These are phyloP conservation scores for Dynastes maya DNA, from an alignment of 2,888 invertebrate genomes.

Conservation along the genomic window DNA sequence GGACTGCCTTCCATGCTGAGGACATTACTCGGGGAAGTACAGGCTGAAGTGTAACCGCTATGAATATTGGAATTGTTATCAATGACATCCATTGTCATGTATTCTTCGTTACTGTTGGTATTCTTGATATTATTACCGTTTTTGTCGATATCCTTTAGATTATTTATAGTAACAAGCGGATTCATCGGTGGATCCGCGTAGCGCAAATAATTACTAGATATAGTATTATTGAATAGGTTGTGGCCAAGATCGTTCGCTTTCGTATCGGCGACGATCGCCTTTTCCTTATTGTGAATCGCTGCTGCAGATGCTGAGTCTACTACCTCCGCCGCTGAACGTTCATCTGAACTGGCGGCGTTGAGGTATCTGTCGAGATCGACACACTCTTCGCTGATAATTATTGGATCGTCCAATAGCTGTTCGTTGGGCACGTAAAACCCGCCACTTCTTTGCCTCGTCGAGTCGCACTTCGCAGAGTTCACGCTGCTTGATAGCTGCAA, in stretches of 20 bases:
- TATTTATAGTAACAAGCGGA: constrained; percentile 11
- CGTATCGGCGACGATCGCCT: not conserved
- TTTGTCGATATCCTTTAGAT: constrained; percentile 6
- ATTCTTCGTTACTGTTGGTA: constrained; percentile 10
- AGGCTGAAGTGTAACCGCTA: constrained; percentile 29
- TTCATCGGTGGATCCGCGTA: constrained; percentile 1
- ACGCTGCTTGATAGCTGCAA: constrained; percentile 51
- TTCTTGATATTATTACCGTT: constrained; percentile 21
- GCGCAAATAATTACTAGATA: not conserved
- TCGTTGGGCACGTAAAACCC: constrained; percentile 50
- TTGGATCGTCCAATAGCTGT: constrained; percentile 21
- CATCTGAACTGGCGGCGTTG: constrained; percentile 49
- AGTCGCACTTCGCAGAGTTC: constrained; percentile 49
- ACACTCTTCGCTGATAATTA: constrained; percentile 43
- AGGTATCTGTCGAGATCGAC: constrained; percentile 49
- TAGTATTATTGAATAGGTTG: constrained; percentile 23
- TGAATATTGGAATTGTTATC: not conserved
- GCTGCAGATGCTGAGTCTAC: not conserved
- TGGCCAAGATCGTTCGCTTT: constrained; percentile 24
- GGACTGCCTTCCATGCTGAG: constrained; percentile 39
- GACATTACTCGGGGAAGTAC: constrained; percentile 39
- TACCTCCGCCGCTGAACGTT: constrained; percentile 17
- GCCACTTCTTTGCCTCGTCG: constrained; percentile 53
- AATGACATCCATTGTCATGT: constrained; percentile 8
- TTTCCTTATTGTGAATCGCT: not conserved